These are phyloP conservation scores for Metacarcinus magister DNA, from an alignment of 2,888 invertebrate genomes.

Conservation along the genomic window DNA sequence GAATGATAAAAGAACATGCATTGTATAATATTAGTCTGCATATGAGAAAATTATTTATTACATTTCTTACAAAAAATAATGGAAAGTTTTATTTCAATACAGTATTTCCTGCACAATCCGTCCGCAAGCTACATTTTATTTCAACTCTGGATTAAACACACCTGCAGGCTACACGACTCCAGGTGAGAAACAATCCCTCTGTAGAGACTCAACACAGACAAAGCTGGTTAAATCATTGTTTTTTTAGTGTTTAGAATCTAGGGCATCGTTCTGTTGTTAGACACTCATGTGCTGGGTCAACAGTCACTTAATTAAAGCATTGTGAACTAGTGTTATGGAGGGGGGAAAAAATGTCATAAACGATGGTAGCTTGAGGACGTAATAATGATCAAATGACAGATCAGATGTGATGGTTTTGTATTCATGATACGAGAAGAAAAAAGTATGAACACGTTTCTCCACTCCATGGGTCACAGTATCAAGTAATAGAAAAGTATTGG, in stretches of 20 bases:
- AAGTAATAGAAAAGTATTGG: neutral
- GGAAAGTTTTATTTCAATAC: neutral
- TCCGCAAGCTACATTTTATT: neutral
- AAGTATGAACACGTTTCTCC: neutral
- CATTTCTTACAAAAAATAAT: neutral
- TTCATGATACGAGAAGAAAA: neutral
- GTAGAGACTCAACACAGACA: neutral
- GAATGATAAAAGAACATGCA: no score
- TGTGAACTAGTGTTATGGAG: neutral
- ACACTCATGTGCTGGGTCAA: neutral
- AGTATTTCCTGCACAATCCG: neutral
- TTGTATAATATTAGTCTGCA: neutral
- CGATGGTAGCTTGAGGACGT: neutral
- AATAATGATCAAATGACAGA: neutral
- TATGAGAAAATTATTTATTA: neutral
- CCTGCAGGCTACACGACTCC: neutral
- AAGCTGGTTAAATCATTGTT: neutral
- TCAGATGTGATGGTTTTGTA: neutral
- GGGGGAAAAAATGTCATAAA: neutral
- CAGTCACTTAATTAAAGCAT: neutral
- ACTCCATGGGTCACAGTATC: neutral
- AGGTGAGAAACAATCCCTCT: neutral
- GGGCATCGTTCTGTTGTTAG: neutral
- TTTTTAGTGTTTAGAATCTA: neutral
- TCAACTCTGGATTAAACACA: neutral